Conservation (phyloP, 2,113 vertebrate species). For the Anser brachyrhynchus region DNA sequence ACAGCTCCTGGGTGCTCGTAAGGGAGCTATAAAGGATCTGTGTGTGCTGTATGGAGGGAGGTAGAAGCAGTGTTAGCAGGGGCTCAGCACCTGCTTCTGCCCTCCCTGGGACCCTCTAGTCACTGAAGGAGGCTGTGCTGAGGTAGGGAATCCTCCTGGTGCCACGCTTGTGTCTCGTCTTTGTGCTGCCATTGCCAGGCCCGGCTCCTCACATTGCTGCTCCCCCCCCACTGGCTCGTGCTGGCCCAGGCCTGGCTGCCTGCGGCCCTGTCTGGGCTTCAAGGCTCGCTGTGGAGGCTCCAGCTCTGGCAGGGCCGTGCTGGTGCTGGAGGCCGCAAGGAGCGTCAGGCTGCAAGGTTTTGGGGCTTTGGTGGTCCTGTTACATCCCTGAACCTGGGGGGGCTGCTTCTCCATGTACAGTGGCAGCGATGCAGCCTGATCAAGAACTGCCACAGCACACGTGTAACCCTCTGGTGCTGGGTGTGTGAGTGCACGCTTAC, state of each 20-base stretch:
- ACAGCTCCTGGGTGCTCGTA: not conserved
- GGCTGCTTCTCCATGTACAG: fast-evolving
- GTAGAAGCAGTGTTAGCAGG: fast-evolving
- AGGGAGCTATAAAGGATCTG: not conserved
- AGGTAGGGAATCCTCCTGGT: fast-evolving
- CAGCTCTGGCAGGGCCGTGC: not conserved
- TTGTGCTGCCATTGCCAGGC: not conserved
- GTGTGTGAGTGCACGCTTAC: not conserved
- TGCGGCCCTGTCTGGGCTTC: not conserved
- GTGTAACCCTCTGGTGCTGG: fast-evolving
- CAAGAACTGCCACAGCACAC: fast-evolving
- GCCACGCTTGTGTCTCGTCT: not conserved
- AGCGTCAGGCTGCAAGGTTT: not conserved
- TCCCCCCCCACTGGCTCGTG: too few relatives aligned
- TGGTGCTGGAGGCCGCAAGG: not conserved
- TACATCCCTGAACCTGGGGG: not conserved
- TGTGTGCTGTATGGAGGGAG: not conserved
- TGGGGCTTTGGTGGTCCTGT: not conserved
- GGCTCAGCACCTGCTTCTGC: not conserved
- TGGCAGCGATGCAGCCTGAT: not conserved
- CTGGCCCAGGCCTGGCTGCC: not conserved
- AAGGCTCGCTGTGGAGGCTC: not conserved
- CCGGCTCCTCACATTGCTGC: not conserved
- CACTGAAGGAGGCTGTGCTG: not conserved
- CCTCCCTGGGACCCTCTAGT: not conserved